Evolutionary conservation across 2,888 invertebrate genomes (phyloP).

Genomic region (Athrips mouffetella): DNA sequence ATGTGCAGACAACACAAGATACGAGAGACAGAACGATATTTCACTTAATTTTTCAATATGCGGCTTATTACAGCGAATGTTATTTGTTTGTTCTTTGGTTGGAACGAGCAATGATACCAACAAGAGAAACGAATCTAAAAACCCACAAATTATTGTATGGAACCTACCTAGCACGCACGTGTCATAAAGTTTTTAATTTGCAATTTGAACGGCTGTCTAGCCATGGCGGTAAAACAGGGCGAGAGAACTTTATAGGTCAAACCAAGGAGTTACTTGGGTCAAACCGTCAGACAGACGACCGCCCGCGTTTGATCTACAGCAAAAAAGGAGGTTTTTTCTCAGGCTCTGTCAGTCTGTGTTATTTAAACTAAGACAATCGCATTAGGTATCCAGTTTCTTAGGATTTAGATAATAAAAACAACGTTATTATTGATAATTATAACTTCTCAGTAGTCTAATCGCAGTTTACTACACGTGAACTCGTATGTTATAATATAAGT

Average conservation of each 20-base stretch:
- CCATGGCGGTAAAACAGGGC: neutral
- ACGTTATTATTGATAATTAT: neutral
- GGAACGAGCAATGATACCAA: too few relatives aligned
- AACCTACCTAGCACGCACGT: constrained; percentile 4
- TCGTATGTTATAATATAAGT: too few relatives aligned
- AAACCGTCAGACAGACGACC: constrained; percentile 9
- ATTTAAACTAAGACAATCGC: neutral
- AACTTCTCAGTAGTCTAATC: too few relatives aligned
- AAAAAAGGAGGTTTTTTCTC: neutral
- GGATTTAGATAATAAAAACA: too few relatives aligned
- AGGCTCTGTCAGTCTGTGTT: neutral
- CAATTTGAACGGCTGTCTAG: neutral
- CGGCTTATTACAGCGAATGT: neutral
- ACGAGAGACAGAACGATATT: neutral
- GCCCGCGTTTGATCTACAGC: neutral
- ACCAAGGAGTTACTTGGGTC: too few relatives aligned
- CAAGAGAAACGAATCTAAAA: too few relatives aligned
- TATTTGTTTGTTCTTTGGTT: too few relatives aligned
- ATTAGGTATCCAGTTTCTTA: neutral
- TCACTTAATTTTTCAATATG: neutral
- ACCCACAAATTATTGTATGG: too few relatives aligned
- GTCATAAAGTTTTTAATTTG: neutral
- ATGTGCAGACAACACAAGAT: constrained; percentile 3
- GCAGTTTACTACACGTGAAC: too few relatives aligned
- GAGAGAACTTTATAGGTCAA: constrained; percentile 7